Conservation (phyloP, 2,797 vertebrate genomes). For the Botia almorhae region DNA sequence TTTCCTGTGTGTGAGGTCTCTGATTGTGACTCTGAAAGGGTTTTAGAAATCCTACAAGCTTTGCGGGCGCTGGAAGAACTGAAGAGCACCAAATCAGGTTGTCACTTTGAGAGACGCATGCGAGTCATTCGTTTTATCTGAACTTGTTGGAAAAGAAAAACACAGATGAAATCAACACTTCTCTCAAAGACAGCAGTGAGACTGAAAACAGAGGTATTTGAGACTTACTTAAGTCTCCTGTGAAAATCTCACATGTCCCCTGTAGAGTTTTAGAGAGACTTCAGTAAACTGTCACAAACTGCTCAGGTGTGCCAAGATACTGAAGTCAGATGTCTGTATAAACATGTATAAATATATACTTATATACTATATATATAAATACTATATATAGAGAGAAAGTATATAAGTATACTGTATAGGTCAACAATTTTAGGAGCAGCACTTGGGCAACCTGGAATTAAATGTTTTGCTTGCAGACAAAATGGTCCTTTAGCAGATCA, state of each 20-base stretch:
- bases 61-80: not conserved
- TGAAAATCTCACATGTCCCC: no score
- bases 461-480: conserved; percentile 4
- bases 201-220: not conserved
- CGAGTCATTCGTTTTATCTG: not conserved
- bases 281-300: no score
- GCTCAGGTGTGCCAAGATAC: no score
- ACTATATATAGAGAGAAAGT: no score
- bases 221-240: not conserved
- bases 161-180: not conserved
- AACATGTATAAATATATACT: no score
- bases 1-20: conserved; percentile 38
- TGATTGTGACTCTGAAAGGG: conserved; percentile 22
- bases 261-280: no score
- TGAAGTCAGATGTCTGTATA: no score
- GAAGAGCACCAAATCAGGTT: not conserved
- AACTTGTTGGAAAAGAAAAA: not conserved
- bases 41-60: conserved; percentile 21
- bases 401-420: not conserved
- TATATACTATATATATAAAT: no score
- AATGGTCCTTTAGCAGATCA: not conserved
- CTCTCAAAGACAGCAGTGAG: not conserved
- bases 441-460: not conserved
- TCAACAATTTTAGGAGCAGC: conserved; percentile 4
- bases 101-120: not conserved